phyloP scores from a whole-genome alignment of 2,797 vertebrate genomes.

The Pangasius sanitwongsei region DNA sequence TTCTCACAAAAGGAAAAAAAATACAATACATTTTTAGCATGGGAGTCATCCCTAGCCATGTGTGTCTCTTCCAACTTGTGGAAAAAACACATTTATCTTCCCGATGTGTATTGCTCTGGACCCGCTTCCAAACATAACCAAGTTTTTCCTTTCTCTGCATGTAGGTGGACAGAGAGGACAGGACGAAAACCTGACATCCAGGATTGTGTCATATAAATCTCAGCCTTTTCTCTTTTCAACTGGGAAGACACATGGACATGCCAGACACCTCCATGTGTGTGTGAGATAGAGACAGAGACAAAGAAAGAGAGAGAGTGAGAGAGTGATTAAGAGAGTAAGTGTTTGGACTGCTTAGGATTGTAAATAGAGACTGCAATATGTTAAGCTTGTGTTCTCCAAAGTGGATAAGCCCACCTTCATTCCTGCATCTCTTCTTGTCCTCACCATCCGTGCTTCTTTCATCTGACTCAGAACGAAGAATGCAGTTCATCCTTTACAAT shows the following conservation, averaged over 20 bases:
- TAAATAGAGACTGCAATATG: not conserved
- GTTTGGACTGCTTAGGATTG: not conserved
- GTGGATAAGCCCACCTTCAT: not conserved
- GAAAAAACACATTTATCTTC: constrained; percentile 50
- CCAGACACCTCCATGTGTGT: not conserved
- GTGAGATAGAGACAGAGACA: not conserved
- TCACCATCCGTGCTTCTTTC: not conserved
- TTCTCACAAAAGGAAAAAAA: constrained; percentile 22
- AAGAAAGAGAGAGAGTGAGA: no score
- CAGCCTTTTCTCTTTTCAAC: constrained; percentile 26
- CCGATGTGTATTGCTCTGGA: constrained; percentile 43
- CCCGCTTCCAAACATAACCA: constrained; percentile 45
- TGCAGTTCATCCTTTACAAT: not conserved
- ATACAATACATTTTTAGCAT: constrained; percentile 39
- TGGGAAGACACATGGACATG: constrained; percentile 17
- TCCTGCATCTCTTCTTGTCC: not conserved
- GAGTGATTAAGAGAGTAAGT: not conserved
- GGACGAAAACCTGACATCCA: constrained; percentile 35
- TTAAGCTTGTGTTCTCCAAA: not conserved
- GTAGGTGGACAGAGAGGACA: constrained; percentile 45
- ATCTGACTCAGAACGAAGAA: not conserved
- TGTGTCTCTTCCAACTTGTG: constrained; percentile 36
- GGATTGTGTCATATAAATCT: constrained; percentile 40
- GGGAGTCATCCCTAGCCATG: constrained; percentile 42
- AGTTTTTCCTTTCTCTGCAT: constrained; percentile 39